Conservation (phyloP, 1,140 invertebrate species). For the Notospermus geniculatus region DNA sequence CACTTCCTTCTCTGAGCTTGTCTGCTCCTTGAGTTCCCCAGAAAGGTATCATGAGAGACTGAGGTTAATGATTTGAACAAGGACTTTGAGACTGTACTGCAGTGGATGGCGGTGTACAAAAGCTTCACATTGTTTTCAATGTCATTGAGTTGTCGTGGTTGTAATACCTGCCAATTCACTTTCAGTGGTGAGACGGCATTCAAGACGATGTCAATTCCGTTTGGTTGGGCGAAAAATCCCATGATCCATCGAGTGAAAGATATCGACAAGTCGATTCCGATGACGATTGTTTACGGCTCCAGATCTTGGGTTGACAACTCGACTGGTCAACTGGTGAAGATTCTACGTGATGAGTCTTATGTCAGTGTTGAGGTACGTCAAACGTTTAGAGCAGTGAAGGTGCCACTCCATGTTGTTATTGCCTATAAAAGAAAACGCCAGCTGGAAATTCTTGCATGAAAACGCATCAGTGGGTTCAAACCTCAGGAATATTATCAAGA, state of each 20-base stretch:
- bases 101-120: too few species aligned
- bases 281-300: conserved; percentile 89
- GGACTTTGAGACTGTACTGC: not conserved
- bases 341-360: conserved; percentile 65
- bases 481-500: too few species aligned
- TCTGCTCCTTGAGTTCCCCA: too few species aligned
- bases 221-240: conserved; percentile 95
- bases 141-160: too few species aligned
- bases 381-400: not conserved
- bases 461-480: too few species aligned
- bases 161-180: conserved; percentile 24
- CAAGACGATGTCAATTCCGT: conserved; percentile 81
- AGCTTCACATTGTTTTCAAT: too few species aligned
- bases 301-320: conserved; percentile 90
- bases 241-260: conserved; percentile 80
- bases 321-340: conserved; percentile 74
- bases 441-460: too few species aligned
- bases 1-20: too few species aligned
- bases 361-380: conserved; percentile 77
- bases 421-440: too few species aligned
- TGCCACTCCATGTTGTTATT: not conserved
- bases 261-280: conserved; percentile 71
- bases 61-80: too few species aligned
- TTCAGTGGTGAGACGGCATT: conserved; percentile 90
- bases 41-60: too few species aligned